phyloP scores from a whole-genome alignment of 2,797 vertebrate species.

The Xerus rutilus region DNA sequence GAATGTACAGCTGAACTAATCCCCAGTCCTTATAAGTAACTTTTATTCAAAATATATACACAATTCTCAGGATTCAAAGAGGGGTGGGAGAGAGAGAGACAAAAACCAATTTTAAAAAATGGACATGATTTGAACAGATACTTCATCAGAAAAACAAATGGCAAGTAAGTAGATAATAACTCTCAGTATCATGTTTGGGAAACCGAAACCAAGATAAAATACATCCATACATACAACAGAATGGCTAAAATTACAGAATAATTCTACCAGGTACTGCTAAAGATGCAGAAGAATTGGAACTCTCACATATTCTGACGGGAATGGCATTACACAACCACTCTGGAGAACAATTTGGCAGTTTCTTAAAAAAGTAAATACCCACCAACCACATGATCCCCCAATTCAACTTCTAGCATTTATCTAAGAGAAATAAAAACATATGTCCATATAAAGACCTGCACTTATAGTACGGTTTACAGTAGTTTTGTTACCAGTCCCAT shows the following conservation, averaged over 20 bases:
- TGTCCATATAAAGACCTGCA: neutral
- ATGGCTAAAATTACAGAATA: neutral
- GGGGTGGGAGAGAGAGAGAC: neutral
- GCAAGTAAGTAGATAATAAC: neutral
- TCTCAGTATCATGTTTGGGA: neutral
- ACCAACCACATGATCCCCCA: neutral
- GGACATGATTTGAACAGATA: neutral
- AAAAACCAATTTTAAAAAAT: neutral
- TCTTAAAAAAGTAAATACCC: neutral
- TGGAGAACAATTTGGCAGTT: neutral
- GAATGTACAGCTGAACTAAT: neutral
- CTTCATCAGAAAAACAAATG: neutral
- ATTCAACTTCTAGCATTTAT: neutral
- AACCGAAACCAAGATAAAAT: neutral
- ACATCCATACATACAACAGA: neutral
- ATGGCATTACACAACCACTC: neutral
- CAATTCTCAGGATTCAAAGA: neutral
- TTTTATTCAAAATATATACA: neutral
- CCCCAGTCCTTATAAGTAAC: too few species aligned
- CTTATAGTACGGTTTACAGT: neutral
- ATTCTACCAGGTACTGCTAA: neutral
- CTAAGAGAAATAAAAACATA: neutral
- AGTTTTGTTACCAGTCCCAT: neutral
- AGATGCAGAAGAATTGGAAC: neutral
- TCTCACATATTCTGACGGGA: neutral